A percentile compares a stretch with the other conserved stretches of the same genome.
Conservation (phyloP, 2,888 invertebrate genomes). For the Craniophora ligustri region DNA sequence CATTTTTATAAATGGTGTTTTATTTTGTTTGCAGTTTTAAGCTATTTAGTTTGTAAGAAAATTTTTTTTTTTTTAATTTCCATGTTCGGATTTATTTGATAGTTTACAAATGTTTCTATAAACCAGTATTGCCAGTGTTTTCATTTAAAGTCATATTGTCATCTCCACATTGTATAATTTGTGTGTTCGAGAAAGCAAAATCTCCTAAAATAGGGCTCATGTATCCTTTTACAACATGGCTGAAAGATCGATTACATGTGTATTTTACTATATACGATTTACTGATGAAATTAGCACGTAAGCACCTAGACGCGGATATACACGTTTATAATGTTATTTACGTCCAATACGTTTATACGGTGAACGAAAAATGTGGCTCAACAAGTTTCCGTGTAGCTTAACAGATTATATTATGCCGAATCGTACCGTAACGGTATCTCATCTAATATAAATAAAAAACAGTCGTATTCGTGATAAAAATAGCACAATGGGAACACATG, state of each 20-base stretch:
- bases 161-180: too few relatives aligned
- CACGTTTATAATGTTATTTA: conserved; percentile 10
- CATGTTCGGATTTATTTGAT: too few relatives aligned
- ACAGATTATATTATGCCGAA: conserved; percentile 27
- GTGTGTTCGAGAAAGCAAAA: conserved; percentile 17
- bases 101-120: too few relatives aligned
- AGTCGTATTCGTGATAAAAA: conserved; percentile 59
- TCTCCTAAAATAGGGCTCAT: conserved; percentile 39
- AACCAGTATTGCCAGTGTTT: too few relatives aligned
- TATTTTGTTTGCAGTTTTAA: too few relatives aligned
- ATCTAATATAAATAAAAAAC: conserved; percentile 40
- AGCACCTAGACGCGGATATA: neutral
- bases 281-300: neutral
- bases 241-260: neutral
- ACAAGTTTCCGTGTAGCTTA: conserved; percentile 41
- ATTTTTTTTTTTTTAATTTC: too few relatives aligned
- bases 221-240: neutral
- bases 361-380: conserved; percentile 33
- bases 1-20: too few relatives aligned
- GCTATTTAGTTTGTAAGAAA: too few relatives aligned
- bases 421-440: conserved; percentile 45
- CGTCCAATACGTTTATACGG: neutral
- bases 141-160: too few relatives aligned
- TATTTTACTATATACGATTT: neutral
- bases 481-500: conserved; percentile 61